phyloP scores from a whole-genome alignment of 2,797 vertebrate genomes.

The Microctenopoma steveboyesi region DNA sequence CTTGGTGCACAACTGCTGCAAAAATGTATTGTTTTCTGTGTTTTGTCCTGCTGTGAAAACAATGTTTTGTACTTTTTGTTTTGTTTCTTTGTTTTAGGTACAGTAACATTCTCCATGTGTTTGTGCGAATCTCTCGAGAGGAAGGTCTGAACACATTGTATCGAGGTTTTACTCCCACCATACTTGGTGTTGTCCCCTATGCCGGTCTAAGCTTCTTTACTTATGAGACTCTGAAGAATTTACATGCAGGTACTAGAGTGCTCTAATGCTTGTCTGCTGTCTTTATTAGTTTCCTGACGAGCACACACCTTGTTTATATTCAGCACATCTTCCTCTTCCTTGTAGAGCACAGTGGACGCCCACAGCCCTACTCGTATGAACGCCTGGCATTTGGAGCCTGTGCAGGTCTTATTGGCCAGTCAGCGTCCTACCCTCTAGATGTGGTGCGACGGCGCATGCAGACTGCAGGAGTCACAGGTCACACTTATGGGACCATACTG shows the following conservation, averaged over 20 bases:
- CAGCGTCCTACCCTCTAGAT: constrained; percentile 95
- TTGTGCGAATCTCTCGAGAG: constrained; percentile 93
- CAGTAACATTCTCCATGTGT: constrained; percentile 95
- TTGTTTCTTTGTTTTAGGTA: constrained; percentile 84
- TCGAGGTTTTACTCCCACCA: constrained; percentile 92
- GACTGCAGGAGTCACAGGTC: constrained; percentile 93
- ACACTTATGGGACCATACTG: constrained; percentile 87
- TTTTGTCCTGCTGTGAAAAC: not conserved
- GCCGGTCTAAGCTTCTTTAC: constrained; percentile 98
- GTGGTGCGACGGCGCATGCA: constrained; percentile 98
- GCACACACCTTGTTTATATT: not conserved
- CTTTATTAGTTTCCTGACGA: not conserved
- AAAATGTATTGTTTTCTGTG: too few species aligned
- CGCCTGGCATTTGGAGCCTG: constrained; percentile 94
- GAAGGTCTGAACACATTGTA: constrained; percentile 94
- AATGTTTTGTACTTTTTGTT: not conserved
- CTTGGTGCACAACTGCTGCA: not conserved
- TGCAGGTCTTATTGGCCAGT: constrained; percentile 94
- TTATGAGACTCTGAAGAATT: constrained; percentile 94
- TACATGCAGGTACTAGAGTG: constrained; percentile 87
- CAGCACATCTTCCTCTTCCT: not conserved
- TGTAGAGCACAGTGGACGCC: constrained; percentile 86
- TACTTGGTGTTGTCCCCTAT: constrained; percentile 94
- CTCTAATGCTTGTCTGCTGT: not conserved
- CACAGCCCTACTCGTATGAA: constrained; percentile 89